Evolutionary conservation across 1,140 invertebrate genomes (phyloP), one percentile per base, ranked within the genome.

Genomic region (Camponotus floridanus): DNA sequence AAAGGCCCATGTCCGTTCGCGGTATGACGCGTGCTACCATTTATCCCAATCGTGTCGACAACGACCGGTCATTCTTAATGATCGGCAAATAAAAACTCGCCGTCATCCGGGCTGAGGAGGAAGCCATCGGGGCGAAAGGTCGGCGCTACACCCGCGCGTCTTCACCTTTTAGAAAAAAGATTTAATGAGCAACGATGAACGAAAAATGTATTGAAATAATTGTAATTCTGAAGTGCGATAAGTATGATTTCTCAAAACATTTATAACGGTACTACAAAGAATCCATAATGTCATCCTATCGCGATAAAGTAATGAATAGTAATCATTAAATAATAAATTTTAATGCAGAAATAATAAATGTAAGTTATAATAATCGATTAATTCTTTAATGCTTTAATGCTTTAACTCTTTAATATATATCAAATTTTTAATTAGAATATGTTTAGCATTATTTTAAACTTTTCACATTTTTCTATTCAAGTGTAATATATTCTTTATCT

Each of bases 1-100:
- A 93, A 91, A 91, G 91, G 84, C 91, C 87, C 85, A 91, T 90
- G 91, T 91, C 88, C 86, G 78, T 90, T 86, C 91, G 76, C 76
- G 83, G 90, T 88, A 94, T 93, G 93, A 94, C 94, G 94, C 94
- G 94, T 94, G 94, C 94, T 94, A 92, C 93, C 93, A 94, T 94
- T 95, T 94, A 94, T 94, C 90, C 94, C 94, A 95, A 95, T 94
- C 94, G 94, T 51, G 48, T 94, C 92, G 86, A 71, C 88, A 74
- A 81, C 91, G 78, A 92, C 91, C 90, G 90, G 92, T 92, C 85
- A 90, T 90, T 91, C 92, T 93, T 92, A 91, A 91, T 91, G 92
- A 95, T 94, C 93, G 93, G 92, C 92, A 93, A 94, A 93, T 92
- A 93, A 94, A 93, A 93, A 92, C 90, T 89, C 59, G 88, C 90